Evolutionary conservation across 2,888 invertebrate genomes (phyloP), one percentile per base, ranked within the genome.

Genomic region (Ophion slaviceki): DNA sequence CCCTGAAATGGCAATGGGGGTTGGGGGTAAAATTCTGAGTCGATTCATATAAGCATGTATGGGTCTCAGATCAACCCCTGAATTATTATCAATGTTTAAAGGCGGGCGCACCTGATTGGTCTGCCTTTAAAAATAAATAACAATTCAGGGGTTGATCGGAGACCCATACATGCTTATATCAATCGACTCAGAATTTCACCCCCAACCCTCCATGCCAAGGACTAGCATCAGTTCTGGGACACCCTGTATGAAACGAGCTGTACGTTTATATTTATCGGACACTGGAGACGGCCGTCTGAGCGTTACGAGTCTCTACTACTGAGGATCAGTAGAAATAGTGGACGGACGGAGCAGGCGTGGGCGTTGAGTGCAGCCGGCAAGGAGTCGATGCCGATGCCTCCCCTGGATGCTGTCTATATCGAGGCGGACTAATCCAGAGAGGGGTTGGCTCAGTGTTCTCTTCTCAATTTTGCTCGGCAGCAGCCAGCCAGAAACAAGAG

Each of bases 401-500:
- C 40, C 66, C 11, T 47, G 62, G 64, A 67, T 57, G 62, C 53
- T 64, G 40, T 72, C 80, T 57, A 36, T 72, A 57, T 64, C 72
- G 53, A 62, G 62, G 32, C 36, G 59, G 28, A 78, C 61, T 78
- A 70, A 78, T 57, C 70, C 78, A 32, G 61, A 59, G 14, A 70
- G 47, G 59, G 70, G 64, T 28, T 57, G 57, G 36, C 57, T 24
- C 36, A 32, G 53, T 53, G 53, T 53, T 70, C 77, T 85, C 78
- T 82, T 78, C 74, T 75, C 64, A 70, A 71, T 64, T 79, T 84
- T 74, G 75, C 24, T 47, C 17, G 62, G 40, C 45, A 82, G 82
- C 70, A 62, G 68, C 75, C 70, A 74, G 82, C 72, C 66, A 71
- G 72, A 36, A 82, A 77, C 40, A 36, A 74, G 80, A 83, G 81